A percentile compares a stretch with the other conserved stretches of the same genome.
Evolutionary conservation across 2,888 invertebrate genomes (phyloP).

Genomic region (Sinopyrophorus schimmeli): DNA sequence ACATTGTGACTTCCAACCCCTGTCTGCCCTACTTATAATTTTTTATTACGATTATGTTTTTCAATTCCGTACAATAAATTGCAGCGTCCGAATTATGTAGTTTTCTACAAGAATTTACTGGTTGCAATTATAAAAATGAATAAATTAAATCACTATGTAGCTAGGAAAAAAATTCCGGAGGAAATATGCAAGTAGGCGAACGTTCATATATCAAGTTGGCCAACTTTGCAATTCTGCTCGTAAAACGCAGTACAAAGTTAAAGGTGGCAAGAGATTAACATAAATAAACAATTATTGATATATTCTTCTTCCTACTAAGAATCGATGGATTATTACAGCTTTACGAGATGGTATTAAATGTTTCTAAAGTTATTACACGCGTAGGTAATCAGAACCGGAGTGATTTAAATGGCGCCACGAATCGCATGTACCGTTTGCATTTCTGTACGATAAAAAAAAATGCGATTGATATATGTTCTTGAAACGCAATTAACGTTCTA

Average conservation of each 20-base stretch:
- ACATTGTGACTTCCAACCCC: too few species aligned
- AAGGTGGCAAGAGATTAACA: not conserved
- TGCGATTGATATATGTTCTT: conserved; percentile 9
- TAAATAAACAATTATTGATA: conserved; percentile 5
- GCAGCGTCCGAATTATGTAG: too few species aligned
- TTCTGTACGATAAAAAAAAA: conserved; percentile 15
- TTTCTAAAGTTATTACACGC: conserved; percentile 19
- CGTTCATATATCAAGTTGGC: too few species aligned
- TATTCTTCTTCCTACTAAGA: not conserved
- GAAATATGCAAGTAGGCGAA: too few species aligned
- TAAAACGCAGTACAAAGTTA: not conserved
- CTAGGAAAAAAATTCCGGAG: too few species aligned
- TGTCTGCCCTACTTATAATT: too few species aligned
- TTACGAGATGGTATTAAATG: conserved; percentile 20
- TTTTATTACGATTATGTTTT: too few species aligned
- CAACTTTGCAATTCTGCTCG: not conserved
- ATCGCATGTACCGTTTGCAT: conserved; percentile 13
- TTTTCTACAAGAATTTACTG: too few species aligned
- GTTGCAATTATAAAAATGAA: too few species aligned
- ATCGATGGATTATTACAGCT: conserved; percentile 11
- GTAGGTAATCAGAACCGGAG: conserved; percentile 17
- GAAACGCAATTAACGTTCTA: conserved; percentile 16
- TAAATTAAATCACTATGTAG: too few species aligned
- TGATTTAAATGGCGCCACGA: conserved; percentile 20
- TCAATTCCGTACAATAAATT: too few species aligned